Evolutionary conservation across 2,797 vertebrate genomes (phyloP), one percentile per base, ranked within the genome.

Genomic region (Myotis planiceps): DNA sequence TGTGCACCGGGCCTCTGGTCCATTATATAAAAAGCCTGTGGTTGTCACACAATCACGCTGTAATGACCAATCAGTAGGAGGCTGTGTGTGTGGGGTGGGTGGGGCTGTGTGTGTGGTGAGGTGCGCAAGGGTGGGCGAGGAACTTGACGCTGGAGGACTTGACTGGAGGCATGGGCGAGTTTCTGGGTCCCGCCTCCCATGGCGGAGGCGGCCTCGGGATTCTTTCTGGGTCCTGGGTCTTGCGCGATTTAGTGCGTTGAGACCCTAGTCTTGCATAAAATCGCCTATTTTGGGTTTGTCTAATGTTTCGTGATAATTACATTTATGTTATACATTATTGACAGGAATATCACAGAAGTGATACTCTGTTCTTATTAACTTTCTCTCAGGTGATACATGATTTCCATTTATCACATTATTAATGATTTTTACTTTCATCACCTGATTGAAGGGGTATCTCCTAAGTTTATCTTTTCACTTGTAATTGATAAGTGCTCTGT

Each of bases 81-180:
- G 58, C 58, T 60, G 27, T 5, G 12, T 14, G 25, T 0, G 12
- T 0, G 12, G 55, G 10, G 10, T 58, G 55, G 4, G 55, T 2
- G 25, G 25, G 55, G 55, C 55, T 58, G 12, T 23, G 27, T 58
- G 55, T 29, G 27, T 4, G 5, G 25, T 6, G 27, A 29, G 58
- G 58, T 12, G 5, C 0, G 2, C 25, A 2, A 0, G 2, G 12
- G 58, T 29, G 5, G 12, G 1, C 12, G 29, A 27, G 58, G 58
- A 29, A 0, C 27, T 60, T 60, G 27, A 29, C 58, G 29, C 5
- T 60, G 58, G 27, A 60, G 58, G 29, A 27, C 58, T 60, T 60
- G 58, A 60, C 2, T 5, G 6, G 25, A 60, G 58, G 58, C 4
- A 2, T 58, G 27, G 27, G 58, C 14, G 5, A 12, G 12, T 29